Evolutionary conservation across 2,888 invertebrate genomes (phyloP), one percentile per base, ranked within the genome.

Genomic region (Rhorus exstirpatorius): DNA sequence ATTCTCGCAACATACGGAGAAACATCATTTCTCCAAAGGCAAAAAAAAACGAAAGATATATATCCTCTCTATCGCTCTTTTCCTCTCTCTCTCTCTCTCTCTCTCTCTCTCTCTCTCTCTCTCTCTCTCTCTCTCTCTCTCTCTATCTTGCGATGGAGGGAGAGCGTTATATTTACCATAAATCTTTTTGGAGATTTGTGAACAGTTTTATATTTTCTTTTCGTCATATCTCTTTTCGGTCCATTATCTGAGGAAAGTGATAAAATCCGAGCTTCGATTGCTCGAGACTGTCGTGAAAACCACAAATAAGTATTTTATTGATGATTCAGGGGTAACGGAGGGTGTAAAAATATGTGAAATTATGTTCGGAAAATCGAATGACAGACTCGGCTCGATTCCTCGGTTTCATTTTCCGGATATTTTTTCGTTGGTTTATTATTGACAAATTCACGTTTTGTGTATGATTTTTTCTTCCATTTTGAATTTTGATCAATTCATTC

Each of bases 151-250:
- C 14, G 14, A 74, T 6, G 38, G 53, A 74, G 63, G 51, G 53
- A 63, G 74, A 49, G 38, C 51, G n/a, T n/a, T n/a, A n/a, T 74
- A 74, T 74, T 74, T 74, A 74, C 74, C 63, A 74, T 74, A 74
- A 74, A 74, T 75, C 75, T 70, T 74, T 55, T 31, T 31, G 12
- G 31, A 55, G 65, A 75, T 75, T 75, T 55, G 17, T 65, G 53
- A 17, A 44, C 46, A 31, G n/a, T 55, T 53, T 55, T 65, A 3
- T 31, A 3, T 31, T 31, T 31, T 31, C 6, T 46, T 49, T 72
- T 21, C 46, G 19, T 53, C 51, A 58, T 55, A 14, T 44, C 19
- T 24, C 10, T 35, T 49, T 31, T n/a, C n/a, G 58, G 58, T 67
- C 58, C 79, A 49, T 55, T 75, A 67, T 72, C 58, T 65, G 26